Conservation (phyloP, 2,888 invertebrate species). For the Lepidonotus clava region DNA sequence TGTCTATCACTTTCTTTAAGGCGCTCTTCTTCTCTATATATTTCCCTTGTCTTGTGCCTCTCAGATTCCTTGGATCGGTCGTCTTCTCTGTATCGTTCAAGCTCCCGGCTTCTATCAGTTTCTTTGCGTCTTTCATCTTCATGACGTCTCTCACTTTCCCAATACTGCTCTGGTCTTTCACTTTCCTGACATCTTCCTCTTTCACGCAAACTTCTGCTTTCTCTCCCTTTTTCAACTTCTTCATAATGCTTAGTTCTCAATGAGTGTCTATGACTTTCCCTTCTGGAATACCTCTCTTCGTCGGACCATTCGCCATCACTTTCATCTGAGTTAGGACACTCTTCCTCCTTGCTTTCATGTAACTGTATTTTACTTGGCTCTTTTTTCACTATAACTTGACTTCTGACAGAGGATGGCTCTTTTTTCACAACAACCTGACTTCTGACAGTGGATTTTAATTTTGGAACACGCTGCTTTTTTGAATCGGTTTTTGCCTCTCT, state of each 20-base stretch:
- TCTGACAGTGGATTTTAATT: too few species aligned
- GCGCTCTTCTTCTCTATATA: not conserved
- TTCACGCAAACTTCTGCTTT: not conserved
- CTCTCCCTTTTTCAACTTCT: not conserved
- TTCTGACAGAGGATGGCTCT: too few species aligned
- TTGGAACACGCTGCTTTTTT: too few species aligned
- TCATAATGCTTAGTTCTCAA: not conserved
- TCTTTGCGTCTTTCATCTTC: not conserved
- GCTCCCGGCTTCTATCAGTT: not conserved
- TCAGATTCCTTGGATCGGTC: not conserved
- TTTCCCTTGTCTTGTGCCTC: not conserved
- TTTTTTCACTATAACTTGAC: too few species aligned
- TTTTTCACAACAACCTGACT: too few species aligned
- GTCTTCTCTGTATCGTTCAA: not conserved
- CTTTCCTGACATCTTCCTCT: too few species aligned
- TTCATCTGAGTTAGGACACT: not conserved
- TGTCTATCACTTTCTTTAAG: not conserved
- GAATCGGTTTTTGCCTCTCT: too few species aligned
- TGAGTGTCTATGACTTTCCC: not conserved
- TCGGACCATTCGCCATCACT: not conserved
- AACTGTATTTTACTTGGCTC: too few species aligned
- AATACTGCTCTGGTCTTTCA: not conserved
- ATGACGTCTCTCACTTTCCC: not conserved
- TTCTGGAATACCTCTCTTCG: not conserved
- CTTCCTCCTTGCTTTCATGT: too few species aligned